Base-by-base conservation (phyloP, 2,113 vertebrate genomes). In the Thryonomys swinderianus region DNA sequence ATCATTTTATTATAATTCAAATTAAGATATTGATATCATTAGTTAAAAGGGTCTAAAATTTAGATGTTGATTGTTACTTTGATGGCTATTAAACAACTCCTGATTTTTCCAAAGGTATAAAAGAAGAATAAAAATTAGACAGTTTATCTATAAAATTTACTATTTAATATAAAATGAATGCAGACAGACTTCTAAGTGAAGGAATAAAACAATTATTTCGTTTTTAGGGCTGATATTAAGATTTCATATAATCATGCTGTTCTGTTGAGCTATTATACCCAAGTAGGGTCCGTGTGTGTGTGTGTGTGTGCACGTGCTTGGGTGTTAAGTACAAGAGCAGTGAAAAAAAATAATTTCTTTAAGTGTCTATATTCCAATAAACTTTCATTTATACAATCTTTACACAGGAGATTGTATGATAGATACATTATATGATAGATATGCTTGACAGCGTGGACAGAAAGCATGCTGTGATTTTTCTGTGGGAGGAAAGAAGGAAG, bases 401-500 rank as follows among this genome's bases (percentile, higher is more conserved):
- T 93, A 76, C 17, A 66, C 71, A 81, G 78, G 62, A 84, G 23
- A 74, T 10, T 90, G 3, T 73, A 79, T 94, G 61, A 37, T 81
- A 71, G 81, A 81, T 95, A 90, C 66, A 48, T 27, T 85, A 69
- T 85, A 42, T 71, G 21, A 48, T 87, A 42, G 59, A 51, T 27
- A 37, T 48, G 1, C 34, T 16, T 73, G 64, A 95, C 64, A n/a
- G 16, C 21, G 16, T 92, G 81, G 34, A 79, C 32, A 76, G 61
- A 85, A 97, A 86, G 80, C 0, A 0, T 88, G 14, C 67, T 76
- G 48, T 91, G 48, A 48, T 96, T 48, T 98, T 90, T 90, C 76
- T 96, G 0, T 96, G 92, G 87, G 88, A 97, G 91, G 80, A 93
- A 96, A 85, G 90, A 93, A 96, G 85, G 89, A 93, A 97, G 62